Percentiles rank a stretch among this genome's conserved stretches.
phyloP scores from a whole-genome alignment of 2,113 vertebrate genomes.

The Odontophorus gujanensis region DNA sequence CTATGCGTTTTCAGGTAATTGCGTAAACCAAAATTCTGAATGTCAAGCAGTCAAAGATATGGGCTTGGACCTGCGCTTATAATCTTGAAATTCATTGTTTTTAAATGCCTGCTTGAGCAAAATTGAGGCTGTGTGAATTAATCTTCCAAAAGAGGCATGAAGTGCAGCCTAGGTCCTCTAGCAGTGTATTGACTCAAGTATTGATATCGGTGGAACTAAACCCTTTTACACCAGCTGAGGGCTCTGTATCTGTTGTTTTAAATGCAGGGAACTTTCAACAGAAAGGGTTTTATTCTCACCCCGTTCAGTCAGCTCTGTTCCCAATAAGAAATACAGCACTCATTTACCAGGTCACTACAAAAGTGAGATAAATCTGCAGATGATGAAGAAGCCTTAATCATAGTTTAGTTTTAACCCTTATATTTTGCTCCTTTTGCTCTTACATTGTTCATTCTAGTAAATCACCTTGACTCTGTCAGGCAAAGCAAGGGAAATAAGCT shows the following conservation, averaged over 20 bases:
- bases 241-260: neutral
- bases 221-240: slow-evolving; percentile 20
- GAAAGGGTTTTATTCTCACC: neutral
- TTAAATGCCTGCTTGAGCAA: neutral
- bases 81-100: neutral
- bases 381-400: slow-evolving; percentile 49
- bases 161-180: neutral
- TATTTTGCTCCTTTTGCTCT: slow-evolving; percentile 10
- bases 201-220: neutral
- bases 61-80: neutral
- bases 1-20: neutral
- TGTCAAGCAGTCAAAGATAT: neutral
- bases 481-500: slow-evolving; percentile 28
- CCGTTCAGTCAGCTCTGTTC: neutral
- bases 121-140: neutral
- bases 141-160: neutral
- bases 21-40: neutral
- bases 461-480: slow-evolving; percentile 13
- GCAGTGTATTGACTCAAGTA: neutral
- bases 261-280: neutral
- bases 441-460: neutral
- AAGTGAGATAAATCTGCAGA: slow-evolving; percentile 57
- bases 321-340: neutral
- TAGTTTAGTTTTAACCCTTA: slow-evolving; percentile 45
- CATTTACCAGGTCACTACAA: slow-evolving; percentile 18